phyloP scores from a whole-genome alignment of 30 jellyfish, hydroid and myxozoan genomes.

The Aurelia aurita region DNA sequence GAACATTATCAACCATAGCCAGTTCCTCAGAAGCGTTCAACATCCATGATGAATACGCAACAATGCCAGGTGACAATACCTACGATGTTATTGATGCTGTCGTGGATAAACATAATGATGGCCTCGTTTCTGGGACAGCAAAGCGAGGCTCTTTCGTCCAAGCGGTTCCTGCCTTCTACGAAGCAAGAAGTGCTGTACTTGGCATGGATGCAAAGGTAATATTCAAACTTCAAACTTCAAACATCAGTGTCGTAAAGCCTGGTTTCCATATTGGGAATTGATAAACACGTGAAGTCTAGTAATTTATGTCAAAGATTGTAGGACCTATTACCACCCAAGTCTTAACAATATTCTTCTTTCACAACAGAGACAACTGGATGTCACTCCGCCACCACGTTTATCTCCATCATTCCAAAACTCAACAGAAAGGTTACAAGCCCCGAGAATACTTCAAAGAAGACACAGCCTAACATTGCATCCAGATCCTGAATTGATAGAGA shows the following conservation, averaged over 20 bases:
- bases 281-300: no score
- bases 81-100: background rate
- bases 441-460: slow-evolving; percentile 11
- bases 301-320: no score
- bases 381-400: slow-evolving; percentile 64
- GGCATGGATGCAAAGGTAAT: slow-evolving; percentile 7
- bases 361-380: slow-evolving; percentile 10
- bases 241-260: no score
- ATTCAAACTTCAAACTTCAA: background rate
- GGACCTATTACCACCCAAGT: background rate
- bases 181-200: background rate
- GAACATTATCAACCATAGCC: slow-evolving; percentile 14
- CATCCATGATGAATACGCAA: background rate
- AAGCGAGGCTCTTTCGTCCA: slow-evolving; percentile 29
- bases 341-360: background rate
- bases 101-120: background rate
- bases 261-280: no score
- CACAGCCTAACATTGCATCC: slow-evolving; percentile 27
- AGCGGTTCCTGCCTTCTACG: slow-evolving; percentile 44
- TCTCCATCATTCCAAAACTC: slow-evolving; percentile 63
- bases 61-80: background rate
- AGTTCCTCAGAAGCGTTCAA: slow-evolving; percentile 48
- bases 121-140: background rate
- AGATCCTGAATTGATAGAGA: background rate
- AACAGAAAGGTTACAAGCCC: slow-evolving; percentile 21